Evolutionary conservation across 2,113 vertebrate genomes (phyloP).

Genomic region (Rutilus rutilus): DNA sequence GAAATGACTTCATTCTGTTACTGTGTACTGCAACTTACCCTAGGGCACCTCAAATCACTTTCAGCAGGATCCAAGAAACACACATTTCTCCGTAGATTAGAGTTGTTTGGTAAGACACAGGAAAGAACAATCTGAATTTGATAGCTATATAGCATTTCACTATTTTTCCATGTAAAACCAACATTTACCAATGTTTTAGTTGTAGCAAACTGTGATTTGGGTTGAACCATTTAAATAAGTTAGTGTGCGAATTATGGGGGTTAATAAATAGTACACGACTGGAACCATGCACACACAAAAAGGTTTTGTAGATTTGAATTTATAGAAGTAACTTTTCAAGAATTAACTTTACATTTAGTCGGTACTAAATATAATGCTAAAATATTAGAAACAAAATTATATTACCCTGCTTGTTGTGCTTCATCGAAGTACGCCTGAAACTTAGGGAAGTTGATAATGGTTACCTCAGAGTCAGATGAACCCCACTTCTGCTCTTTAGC

Average conservation of each 20-base stretch:
- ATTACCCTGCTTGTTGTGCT: too few species aligned
- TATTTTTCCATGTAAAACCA: background rate
- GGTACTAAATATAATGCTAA: background rate
- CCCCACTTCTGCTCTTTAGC: too few species aligned
- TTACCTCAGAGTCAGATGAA: too few species aligned
- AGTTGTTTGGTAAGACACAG: background rate
- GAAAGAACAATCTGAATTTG: background rate
- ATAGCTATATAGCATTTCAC: background rate
- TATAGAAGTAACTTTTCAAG: background rate
- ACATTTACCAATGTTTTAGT: background rate
- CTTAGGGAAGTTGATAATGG: too few species aligned
- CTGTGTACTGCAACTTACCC: background rate
- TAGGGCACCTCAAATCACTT: background rate
- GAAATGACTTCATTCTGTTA: conserved; percentile 60
- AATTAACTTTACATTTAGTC: background rate
- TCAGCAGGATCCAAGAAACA: background rate
- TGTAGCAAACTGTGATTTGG: background rate
- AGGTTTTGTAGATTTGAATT: too few species aligned
- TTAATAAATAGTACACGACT: background rate
- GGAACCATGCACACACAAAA: background rate
- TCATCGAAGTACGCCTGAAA: too few species aligned
- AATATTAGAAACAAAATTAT: background rate
- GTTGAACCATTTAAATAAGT: background rate
- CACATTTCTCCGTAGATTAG: background rate
- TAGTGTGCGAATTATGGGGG: background rate